Base-by-base conservation (phyloP, 2,797 vertebrate species). In the Rhynchotus rufescens region DNA sequence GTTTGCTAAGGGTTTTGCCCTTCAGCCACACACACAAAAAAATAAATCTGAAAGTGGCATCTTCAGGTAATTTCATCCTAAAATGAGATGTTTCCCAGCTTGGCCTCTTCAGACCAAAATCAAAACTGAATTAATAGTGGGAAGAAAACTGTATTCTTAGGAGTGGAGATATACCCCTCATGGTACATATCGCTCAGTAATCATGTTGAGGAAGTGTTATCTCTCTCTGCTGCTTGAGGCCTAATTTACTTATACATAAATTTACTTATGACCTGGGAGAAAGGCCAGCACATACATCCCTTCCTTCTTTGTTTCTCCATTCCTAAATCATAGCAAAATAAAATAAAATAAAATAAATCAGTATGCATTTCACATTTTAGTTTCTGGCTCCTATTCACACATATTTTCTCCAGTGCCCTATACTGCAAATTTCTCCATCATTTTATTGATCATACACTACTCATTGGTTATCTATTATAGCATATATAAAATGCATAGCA, bases 391-490 rank as follows among this genome's bases (percentile, higher is more conserved):
- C 22, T 57, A n/a, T 75, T 90, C 54, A n/a, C 9, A 28, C 36
- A n/a, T 36, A 38, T 77, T 88, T 95, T 90, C 92, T 93, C 84
- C 16, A 84, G 47, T 44, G 84, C 6, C 40, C 21, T 56, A 20
- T 80, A 61, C 12, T 88, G 36, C 66, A 56, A 79, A 71, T 80
- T 83, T 3, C 8, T 9, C 23, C 74, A 54, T 75, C 79, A 51
- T 60, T 91, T 88, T 90, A 72, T 66, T 88, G 84, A 51, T 84
- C 88, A 90, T 88, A 52, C 76, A 90, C 79, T 47, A 66, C 34
- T 69, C 78, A 82, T 77, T 94, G 92, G 28, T 28, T 92, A 93
- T 95, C 62, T 80, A 34, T 91, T 85, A 85, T n/a, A 62, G 34
- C 19, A 51, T 6, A 49, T 20, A 51, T 32, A 90, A 90, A 93